Conservation (phyloP, 2,113 vertebrate genomes). For the Triplophysa tibetana region DNA sequence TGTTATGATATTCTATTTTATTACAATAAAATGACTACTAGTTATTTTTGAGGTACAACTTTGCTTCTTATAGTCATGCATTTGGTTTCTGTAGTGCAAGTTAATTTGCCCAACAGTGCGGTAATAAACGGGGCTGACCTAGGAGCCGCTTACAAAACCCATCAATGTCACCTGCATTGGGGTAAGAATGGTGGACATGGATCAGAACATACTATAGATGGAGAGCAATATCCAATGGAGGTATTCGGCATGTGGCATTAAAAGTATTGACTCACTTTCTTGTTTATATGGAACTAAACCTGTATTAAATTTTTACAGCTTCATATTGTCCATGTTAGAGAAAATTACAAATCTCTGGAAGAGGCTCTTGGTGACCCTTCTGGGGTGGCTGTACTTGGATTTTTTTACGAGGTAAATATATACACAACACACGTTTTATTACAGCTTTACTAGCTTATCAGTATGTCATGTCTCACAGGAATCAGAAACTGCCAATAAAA, state of each 20-base stretch:
- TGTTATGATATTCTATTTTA: neutral
- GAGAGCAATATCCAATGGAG: constrained; percentile 83
- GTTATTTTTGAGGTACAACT: neutral
- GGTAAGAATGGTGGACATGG: constrained; percentile 50
- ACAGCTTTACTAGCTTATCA: neutral
- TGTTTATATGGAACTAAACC: neutral
- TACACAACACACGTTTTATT: neutral
- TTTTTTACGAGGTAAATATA: constrained; percentile 78
- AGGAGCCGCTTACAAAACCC: constrained; percentile 63
- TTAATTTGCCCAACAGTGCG: constrained; percentile 48
- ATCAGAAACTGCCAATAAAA: constrained; percentile 60
- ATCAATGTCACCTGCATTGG: constrained; percentile 86
- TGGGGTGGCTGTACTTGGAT: constrained; percentile 80
- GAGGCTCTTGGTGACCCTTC: constrained; percentile 52
- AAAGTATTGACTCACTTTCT: neutral
- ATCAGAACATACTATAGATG: constrained; percentile 85
- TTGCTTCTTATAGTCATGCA: neutral
- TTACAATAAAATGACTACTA: neutral
- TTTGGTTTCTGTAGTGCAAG: constrained; percentile 67
- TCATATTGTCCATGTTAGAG: constrained; percentile 83
- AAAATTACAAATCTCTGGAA: neutral
- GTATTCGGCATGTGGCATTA: constrained; percentile 59
- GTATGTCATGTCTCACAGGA: constrained; percentile 54
- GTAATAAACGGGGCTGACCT: constrained; percentile 72
- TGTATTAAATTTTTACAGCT: constrained; percentile 66